phyloP scores from a whole-genome alignment of 2,113 vertebrate genomes.

The Acanthochromis polyacanthus region DNA sequence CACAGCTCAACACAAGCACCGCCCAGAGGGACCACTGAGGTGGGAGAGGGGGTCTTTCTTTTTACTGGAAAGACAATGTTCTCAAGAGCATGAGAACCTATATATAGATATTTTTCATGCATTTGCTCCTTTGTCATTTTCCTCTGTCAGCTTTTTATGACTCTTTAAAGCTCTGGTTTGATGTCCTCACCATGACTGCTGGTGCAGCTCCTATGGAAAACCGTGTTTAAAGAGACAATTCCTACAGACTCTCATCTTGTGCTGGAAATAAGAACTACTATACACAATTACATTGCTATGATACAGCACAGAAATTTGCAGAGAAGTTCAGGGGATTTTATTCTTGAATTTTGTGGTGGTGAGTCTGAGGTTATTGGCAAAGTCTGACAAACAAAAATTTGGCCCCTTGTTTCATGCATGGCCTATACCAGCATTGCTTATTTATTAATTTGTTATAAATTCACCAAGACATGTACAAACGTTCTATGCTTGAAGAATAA shows the following conservation, averaged over 20 bases:
- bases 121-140: slow-evolving; percentile 13
- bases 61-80: slow-evolving; percentile 53
- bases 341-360: neutral
- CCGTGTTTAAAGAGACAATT: slow-evolving; percentile 33
- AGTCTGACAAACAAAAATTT: neutral
- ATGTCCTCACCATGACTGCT: slow-evolving; percentile 43
- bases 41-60: slow-evolving; percentile 54
- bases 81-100: slow-evolving; percentile 43
- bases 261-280: slow-evolving; percentile 3
- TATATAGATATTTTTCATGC: slow-evolving; percentile 14
- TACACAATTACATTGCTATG: neutral
- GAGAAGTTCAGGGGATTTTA: neutral
- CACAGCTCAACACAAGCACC: slow-evolving; percentile 74
- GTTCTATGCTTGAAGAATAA: no score
- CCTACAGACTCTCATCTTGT: slow-evolving; percentile 41
- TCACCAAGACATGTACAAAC: no score
- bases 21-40: slow-evolving; percentile 51
- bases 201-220: slow-evolving; percentile 60
- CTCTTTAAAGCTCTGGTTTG: slow-evolving; percentile 44
- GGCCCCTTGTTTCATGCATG: no score
- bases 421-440: no score
- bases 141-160: slow-evolving; percentile 32
- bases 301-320: neutral
- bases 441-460: no score
- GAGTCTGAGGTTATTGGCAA: neutral